Conservation (phyloP, 2,113 vertebrate genomes). For the Epinephelus lanceolatus region DNA sequence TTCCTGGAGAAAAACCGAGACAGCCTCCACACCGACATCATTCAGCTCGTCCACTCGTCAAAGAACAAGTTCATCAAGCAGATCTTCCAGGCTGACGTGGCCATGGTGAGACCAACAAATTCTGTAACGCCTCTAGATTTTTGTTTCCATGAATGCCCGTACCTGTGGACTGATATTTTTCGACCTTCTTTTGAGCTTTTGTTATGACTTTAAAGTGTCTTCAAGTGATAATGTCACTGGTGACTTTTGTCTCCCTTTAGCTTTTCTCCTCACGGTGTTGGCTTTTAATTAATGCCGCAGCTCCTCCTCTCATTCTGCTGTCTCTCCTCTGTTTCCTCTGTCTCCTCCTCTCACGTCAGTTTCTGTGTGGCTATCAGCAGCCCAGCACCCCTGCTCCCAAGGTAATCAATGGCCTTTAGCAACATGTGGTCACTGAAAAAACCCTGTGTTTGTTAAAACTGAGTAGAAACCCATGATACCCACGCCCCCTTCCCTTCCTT, state of each 20-base stretch:
- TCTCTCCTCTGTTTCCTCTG: conserved; percentile 52
- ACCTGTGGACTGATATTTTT: background rate
- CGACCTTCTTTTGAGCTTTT: background rate
- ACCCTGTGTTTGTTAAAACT: conserved; percentile 26
- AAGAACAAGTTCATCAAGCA: conserved; percentile 99
- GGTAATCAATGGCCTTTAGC: conserved; percentile 72
- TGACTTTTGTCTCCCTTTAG: conserved; percentile 40
- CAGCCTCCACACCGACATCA: conserved; percentile 97
- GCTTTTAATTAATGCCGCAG: conserved; percentile 41
- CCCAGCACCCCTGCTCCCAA: conserved; percentile 79
- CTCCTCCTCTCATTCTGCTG: conserved; percentile 48
- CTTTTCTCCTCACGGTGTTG: conserved; percentile 24
- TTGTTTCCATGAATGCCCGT: background rate
- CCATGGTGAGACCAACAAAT: conserved; percentile 89
- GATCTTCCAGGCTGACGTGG: conserved; percentile 98
- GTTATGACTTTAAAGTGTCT: conserved; percentile 8
- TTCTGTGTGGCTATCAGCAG: conserved; percentile 86
- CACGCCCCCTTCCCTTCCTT: background rate
- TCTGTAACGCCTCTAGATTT: too few relatives aligned
- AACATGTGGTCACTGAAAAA: conserved; percentile 23
- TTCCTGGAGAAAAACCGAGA: conserved; percentile 99
- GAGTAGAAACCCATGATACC: background rate
- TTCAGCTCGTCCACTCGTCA: conserved; percentile 97
- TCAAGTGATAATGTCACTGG: conserved; percentile 9
- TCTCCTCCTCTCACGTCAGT: conserved; percentile 76